Base-by-base conservation (phyloP, 2,797 vertebrate genomes). In the Premnoplex brunnescens region DNA sequence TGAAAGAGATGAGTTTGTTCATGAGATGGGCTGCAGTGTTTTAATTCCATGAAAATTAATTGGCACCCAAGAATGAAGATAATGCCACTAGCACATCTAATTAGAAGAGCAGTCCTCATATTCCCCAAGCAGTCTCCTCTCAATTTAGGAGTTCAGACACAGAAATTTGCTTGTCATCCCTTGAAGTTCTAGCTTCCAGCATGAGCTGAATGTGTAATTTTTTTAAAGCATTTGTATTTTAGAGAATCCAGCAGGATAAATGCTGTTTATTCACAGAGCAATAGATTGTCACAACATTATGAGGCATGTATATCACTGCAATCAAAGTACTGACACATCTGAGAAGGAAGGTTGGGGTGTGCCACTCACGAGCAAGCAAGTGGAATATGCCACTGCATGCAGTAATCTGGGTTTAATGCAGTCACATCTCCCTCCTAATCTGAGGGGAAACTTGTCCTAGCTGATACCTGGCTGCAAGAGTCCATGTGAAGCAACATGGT, bases 201-300 rank as follows among this genome's bases (percentile, higher is more conserved):
- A 60, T 54, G 63, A 96, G 81, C 77, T 56, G 74, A 94, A 62
- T 51, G 46, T 56, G 9, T 41, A 22, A 54, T 24, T 54, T 84
- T 83, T 64, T 48, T 0, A 13, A 87, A 82, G 60, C 8, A 0
- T 63, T 94, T 91, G 41, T 78, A 41, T 94, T 87, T 93, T 89
- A 92, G 78, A 60, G 88, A 91, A 91, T 91, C 67, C 91, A 81
- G 46, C 68, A 80, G 86, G 60, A 68, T 89, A 92, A 96, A 74
- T 85, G 51, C 24, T 91, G 72, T 74, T 89, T 95, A 74, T 93
- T 77, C 72, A 34, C 12, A n/a, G 81, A 73, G 67, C 3, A 15
- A 8, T 49, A 7, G 91, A n/a, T 67, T 95, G 91, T 92, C 95
- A 92, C 78, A 92, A 82, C 92, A 58, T 64, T 87, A 24, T 37